Percentiles rank a stretch among this genome's conserved stretches.
Conservation (phyloP, 2,797 vertebrate genomes). For the Gallirallus australis region DNA sequence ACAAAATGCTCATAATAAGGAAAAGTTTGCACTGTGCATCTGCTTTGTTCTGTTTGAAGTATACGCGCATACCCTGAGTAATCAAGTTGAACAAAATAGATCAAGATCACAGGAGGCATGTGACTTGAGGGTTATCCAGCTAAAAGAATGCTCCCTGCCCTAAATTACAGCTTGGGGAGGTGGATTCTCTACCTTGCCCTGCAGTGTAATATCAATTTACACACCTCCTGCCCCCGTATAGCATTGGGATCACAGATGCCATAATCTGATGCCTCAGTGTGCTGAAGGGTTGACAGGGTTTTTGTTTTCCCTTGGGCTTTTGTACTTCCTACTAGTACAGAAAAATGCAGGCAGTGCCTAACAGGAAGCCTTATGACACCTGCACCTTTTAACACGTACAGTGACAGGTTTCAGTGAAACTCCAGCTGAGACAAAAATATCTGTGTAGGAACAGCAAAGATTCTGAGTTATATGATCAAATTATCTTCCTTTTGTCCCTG, state of each 20-base stretch:
- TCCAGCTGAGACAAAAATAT: background rate
- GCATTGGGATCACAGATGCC: background rate
- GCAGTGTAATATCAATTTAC: background rate
- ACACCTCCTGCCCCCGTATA: background rate
- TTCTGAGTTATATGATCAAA: background rate
- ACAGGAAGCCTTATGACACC: background rate
- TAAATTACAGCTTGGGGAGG: background rate
- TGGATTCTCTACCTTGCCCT: background rate
- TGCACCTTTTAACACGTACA: background rate
- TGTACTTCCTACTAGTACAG: background rate
- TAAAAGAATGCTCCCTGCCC: background rate
- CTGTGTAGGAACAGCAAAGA: background rate
- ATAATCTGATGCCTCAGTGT: background rate
- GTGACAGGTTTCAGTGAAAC: background rate
- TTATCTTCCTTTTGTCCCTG: background rate
- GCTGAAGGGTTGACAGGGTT: background rate
- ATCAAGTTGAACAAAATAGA: background rate
- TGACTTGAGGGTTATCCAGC: background rate
- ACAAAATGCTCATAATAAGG: background rate
- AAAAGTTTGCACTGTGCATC: accelerated
- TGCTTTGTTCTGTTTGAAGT: background rate
- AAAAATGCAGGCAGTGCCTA: background rate
- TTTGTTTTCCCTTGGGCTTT: background rate
- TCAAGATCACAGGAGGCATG: background rate
- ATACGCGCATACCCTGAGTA: background rate